A percentile compares a stretch with the other conserved stretches of the same genome.
Conservation (phyloP, 2,888 invertebrate species). For the Idaea biselata region DNA sequence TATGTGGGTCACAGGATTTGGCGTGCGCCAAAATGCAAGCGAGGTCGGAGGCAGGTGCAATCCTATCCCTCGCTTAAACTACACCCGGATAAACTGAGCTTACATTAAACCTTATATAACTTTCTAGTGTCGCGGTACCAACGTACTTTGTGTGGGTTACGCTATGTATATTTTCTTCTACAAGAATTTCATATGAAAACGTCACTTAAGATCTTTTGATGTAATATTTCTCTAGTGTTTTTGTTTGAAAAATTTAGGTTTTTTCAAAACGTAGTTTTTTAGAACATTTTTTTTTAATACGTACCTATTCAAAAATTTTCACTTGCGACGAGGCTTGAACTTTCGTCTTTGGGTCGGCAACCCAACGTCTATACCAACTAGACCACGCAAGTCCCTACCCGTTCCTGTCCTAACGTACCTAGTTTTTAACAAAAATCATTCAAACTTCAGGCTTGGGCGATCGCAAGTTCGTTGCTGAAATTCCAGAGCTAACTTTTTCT, state of each 20-base stretch:
- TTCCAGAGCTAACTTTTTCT: too few relatives aligned
- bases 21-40: slow-evolving; percentile 32
- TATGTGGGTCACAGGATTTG: slow-evolving; percentile 45
- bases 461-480: too few relatives aligned
- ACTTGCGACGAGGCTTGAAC: too few relatives aligned
- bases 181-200: not conserved
- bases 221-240: not conserved
- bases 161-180: not conserved
- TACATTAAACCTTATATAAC: slow-evolving; percentile 30
- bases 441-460: too few relatives aligned
- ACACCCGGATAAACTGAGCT: slow-evolving; percentile 28
- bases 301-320: too few relatives aligned
- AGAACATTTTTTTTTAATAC: too few relatives aligned
- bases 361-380: too few relatives aligned
- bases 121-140: slow-evolving; percentile 20
- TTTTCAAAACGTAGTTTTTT: too few relatives aligned
- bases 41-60: slow-evolving; percentile 36
- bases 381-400: too few relatives aligned
- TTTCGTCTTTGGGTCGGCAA: too few relatives aligned
- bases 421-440: too few relatives aligned
- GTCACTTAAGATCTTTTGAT: not conserved
- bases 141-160: slow-evolving; percentile 21
- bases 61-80: slow-evolving; percentile 27
- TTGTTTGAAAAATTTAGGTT: not conserved
- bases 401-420: too few relatives aligned